Evolutionary conservation across 2,888 invertebrate species (phyloP), one percentile per base, ranked within the genome.

Genomic region (Xestia sexstrigata): DNA sequence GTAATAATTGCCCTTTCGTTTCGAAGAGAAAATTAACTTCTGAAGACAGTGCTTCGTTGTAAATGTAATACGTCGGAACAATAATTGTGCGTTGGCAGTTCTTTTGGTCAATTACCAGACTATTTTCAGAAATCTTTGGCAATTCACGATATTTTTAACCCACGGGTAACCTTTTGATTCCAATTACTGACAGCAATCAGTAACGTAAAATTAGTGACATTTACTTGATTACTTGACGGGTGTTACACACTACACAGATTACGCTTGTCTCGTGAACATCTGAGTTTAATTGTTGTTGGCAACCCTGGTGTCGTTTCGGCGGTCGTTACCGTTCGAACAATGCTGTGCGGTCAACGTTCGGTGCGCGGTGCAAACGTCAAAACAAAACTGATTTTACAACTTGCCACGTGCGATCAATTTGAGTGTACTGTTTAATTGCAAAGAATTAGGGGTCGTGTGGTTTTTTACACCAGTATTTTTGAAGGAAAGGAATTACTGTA

Each of bases 221-320:
- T 69, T 75, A 80, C 76, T 75, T 58, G 71, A 68, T 80, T 78
- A 66, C 76, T 71, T 69, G 60, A n/a, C 67, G 63, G 45, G 69
- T 39, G 74, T 75, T 83, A 80, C 75, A 69, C 65, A 6, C 74
- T 83, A 80, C 75, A 69, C 65, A 6, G 65, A 42, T 65, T 42
- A n/a, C 42, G 45, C 58, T 77, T 81, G 88, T 86, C 86, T 89
- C 90, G 81, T 90, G 84, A 90, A 88, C 47, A 83, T 70, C 47
- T 30, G 55, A 47, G 77, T 85, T 85, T 90, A 82, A 92, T 92
- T 82, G 88, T 74, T 86, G 77, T 88, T 93, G 91, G 90, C 92
- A 89, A 73, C 90, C 89, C 91, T 91, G 65, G 17, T 58, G 81
- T 83, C 89, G 87, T 90, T 90, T 86, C 85, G 89, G 85, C 83